These are phyloP conservation scores for Cryptus viduatorius DNA, from an alignment of 2,888 invertebrate species.

Conservation along the genomic window DNA sequence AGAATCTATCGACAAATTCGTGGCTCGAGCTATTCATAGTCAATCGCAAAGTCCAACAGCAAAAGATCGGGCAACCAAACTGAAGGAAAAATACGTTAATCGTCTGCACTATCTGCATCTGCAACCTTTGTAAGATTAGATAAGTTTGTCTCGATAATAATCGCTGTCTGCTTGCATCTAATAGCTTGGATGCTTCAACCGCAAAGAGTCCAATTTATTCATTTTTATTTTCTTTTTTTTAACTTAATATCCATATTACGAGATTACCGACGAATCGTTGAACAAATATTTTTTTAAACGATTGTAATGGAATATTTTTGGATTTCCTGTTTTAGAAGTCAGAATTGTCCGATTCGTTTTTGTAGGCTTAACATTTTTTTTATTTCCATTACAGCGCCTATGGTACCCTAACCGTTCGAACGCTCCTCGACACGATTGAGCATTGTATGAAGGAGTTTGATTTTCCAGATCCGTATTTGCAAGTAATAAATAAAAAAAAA, in stretches of 20 bases:
- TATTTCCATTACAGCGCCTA: conserved; percentile 86
- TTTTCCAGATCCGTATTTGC: conserved; percentile 94
- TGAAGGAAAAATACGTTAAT: conserved; percentile 93
- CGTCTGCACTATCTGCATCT: conserved; percentile 91
- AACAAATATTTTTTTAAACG: too few relatives aligned
- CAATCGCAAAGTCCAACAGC: conserved; percentile 92
- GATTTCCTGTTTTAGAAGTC: too few relatives aligned
- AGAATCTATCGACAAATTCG: conserved; percentile 93
- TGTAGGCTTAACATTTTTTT: background rate
- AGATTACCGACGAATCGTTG: too few relatives aligned
- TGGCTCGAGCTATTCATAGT: conserved; percentile 92
- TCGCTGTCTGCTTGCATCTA: too few relatives aligned
- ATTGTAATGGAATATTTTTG: too few relatives aligned
- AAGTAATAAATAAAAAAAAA: conserved; percentile 82
- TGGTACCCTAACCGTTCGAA: conserved; percentile 94
- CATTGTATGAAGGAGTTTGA: conserved; percentile 95
- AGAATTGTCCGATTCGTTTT: background rate
- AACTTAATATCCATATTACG: too few relatives aligned
- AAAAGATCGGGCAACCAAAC: conserved; percentile 91
- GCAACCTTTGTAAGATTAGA: conserved; percentile 91
- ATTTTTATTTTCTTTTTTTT: too few relatives aligned
- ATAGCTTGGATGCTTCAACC: too few relatives aligned
- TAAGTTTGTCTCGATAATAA: conserved; percentile 1
- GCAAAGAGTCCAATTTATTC: too few relatives aligned
- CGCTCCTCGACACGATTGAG: conserved; percentile 96